Conservation (phyloP, 2,888 invertebrate genomes). For the Lasioglossum lativentre region DNA sequence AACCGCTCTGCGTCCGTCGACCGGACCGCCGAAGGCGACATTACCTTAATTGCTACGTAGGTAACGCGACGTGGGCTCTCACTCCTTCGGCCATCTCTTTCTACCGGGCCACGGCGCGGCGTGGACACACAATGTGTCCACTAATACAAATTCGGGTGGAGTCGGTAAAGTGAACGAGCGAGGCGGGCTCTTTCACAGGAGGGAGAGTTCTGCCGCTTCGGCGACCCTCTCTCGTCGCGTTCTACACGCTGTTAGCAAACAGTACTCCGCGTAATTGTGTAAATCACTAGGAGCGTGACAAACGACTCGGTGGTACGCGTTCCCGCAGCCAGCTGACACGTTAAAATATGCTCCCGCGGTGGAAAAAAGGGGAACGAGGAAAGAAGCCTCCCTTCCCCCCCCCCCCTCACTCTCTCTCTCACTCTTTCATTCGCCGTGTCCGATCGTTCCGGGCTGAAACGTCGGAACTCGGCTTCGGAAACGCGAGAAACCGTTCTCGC, state of each 20-base stretch:
- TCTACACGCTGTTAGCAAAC: slow-evolving; percentile 69
- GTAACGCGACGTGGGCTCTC: slow-evolving; percentile 32
- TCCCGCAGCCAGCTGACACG: neutral
- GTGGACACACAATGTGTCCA: slow-evolving; percentile 35
- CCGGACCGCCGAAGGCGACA: slow-evolving; percentile 72
- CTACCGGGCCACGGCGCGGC: neutral
- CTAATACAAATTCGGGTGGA: slow-evolving; percentile 62
- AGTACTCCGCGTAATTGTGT: slow-evolving; percentile 69
- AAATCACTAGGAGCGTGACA: slow-evolving; percentile 68
- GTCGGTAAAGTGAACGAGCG: slow-evolving; percentile 41
- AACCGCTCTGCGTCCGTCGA: slow-evolving; percentile 30
- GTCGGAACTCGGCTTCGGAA: neutral
- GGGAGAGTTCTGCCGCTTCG: slow-evolving; percentile 3
- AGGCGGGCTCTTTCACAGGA: slow-evolving; percentile 15
- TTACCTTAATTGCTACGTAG: slow-evolving; percentile 77
- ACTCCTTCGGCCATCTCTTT: slow-evolving; percentile 15
- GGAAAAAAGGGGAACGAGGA: neutral
- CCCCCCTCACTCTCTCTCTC: too few relatives aligned
- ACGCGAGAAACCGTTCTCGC: neutral
- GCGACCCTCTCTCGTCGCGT: slow-evolving; percentile 8
- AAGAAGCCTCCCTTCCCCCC: slow-evolving; percentile 6
- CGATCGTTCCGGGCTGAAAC: neutral
- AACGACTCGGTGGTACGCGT: slow-evolving; percentile 61
- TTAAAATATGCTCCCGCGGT: slow-evolving; percentile 39
- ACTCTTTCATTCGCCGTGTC: neutral